Evolutionary conservation across 2,888 invertebrate genomes (phyloP).

Genomic region (Nomada fucata): DNA sequence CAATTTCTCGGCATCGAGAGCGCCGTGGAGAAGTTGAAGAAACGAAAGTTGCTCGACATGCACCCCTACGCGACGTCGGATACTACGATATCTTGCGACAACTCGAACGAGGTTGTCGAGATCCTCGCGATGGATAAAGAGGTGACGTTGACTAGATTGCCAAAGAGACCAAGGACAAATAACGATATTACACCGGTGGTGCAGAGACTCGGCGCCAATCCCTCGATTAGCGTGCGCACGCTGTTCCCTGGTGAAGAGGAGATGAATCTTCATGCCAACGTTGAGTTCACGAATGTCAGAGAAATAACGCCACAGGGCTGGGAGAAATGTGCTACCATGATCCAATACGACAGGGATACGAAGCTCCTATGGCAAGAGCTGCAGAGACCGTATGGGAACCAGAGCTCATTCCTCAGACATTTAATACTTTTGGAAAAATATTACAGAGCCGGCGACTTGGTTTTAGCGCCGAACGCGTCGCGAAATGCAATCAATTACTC

Average conservation of each 20-base stretch:
- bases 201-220: conserved; percentile 90
- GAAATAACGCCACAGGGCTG: conserved; percentile 93
- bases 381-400: conserved; percentile 94
- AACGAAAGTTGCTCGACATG: conserved; percentile 80
- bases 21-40: conserved; percentile 81
- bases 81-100: conserved; percentile 65
- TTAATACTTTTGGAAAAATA: conserved; percentile 93
- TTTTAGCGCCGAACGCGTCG: conserved; percentile 90
- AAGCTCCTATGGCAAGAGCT: conserved; percentile 92
- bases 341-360: conserved; percentile 93
- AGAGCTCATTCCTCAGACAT: conserved; percentile 93
- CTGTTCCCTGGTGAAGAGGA: conserved; percentile 94
- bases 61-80: conserved; percentile 67
- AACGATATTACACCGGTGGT: conserved; percentile 87
- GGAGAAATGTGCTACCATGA: conserved; percentile 91
- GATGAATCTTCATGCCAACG: conserved; percentile 90
- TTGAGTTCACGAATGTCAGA: conserved; percentile 90
- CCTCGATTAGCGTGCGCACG: conserved; percentile 92
- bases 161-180: conserved; percentile 84
- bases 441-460: conserved; percentile 91
- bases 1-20: conserved; percentile 78
- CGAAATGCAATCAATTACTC: conserved; percentile 91
- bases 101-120: conserved; percentile 78
- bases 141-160: conserved; percentile 86
- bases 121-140: conserved; percentile 86